Base-by-base conservation (phyloP, 2,888 invertebrate genomes). In the Chironomus riparius region DNA sequence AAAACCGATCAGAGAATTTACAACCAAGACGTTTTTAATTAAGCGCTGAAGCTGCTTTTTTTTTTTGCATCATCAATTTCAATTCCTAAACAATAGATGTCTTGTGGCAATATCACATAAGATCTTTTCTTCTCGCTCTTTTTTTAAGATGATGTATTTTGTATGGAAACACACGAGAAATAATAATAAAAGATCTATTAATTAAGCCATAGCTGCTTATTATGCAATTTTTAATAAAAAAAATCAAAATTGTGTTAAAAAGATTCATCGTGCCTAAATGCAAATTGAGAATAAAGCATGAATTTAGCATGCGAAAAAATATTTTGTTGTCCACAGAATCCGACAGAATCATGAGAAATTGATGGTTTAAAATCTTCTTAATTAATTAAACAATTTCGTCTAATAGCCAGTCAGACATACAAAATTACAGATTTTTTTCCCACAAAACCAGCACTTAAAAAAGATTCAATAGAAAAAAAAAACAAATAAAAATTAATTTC, bases 21-120 rank as follows among this genome's bases (percentile, higher is more conserved):
- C 85, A 0, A 85, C 85, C 78, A 81, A 82, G 62, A 82, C 82
- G 68, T 88, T 88, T 78, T 83, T 84, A 76, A 86, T 88, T 77
- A 85, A 65, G 12, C 65, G 65, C 10, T 65, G 21, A 22, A 65
- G n/a, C 12, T 48, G 2, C 50, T 15, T 50, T 3, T n/a, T 15
- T 38, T 38, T 38, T 56, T 56, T 56, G 56, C 56, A 56, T 56
- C 56, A 56, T 56, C 56, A 56, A 56, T 18, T 15, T 6, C n/a
- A 12, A 56, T 15, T 15, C 3, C 3, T 15, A 15, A 56, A 56
- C 56, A 56, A 56, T 56, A 56, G 56, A 56, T 56, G 15, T 56
- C 18, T 56, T 18, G 56, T 65, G 65, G 65, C 24, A 65, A 21
- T 65, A 65, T 65, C 65, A 65, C 28, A 28, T 28, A 28, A 28